A percentile compares a stretch with the other conserved stretches of the same genome.
phyloP scores from a whole-genome alignment of 2,888 invertebrate genomes.

The Aspidiotus destructor region DNA sequence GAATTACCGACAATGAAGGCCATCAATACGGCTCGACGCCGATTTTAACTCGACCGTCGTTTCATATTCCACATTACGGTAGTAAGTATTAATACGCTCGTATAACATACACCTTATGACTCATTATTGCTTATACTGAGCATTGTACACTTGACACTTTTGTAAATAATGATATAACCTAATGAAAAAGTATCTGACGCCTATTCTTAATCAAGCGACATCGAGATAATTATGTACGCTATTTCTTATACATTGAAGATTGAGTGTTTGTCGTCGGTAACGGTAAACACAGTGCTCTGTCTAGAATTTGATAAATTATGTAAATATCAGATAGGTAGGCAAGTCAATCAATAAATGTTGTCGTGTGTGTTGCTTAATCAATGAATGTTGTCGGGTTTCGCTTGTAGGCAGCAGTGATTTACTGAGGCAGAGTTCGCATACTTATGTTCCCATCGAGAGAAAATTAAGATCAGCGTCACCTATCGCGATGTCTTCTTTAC shows the following conservation, averaged over 20 bases:
- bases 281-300: not conserved
- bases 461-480: slow-evolving; percentile 51
- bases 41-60: slow-evolving; percentile 54
- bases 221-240: slow-evolving; percentile 4
- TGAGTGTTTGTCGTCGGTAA: not conserved
- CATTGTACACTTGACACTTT: not conserved
- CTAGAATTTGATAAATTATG: not conserved
- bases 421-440: slow-evolving; percentile 22
- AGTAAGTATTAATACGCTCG: slow-evolving; percentile 49
- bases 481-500: slow-evolving; percentile 51
- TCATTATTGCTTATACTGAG: not conserved
- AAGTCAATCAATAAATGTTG: slow-evolving; percentile 6
- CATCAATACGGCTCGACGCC: slow-evolving; percentile 70
- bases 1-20: slow-evolving; percentile 53
- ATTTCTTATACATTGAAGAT: not conserved
- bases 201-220: slow-evolving; percentile 6
- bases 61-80: slow-evolving; percentile 61
- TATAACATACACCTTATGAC: not conserved
- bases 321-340: slow-evolving; percentile 1
- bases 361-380: not conserved
- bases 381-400: too few relatives aligned
- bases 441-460: slow-evolving; percentile 49
- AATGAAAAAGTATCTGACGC: too few relatives aligned
- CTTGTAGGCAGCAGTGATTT: slow-evolving; percentile 46
- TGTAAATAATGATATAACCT: not conserved